These are phyloP conservation scores for Trinorchestia longiramus DNA, from an alignment of 1,140 invertebrate genomes.

Conservation along the genomic window DNA sequence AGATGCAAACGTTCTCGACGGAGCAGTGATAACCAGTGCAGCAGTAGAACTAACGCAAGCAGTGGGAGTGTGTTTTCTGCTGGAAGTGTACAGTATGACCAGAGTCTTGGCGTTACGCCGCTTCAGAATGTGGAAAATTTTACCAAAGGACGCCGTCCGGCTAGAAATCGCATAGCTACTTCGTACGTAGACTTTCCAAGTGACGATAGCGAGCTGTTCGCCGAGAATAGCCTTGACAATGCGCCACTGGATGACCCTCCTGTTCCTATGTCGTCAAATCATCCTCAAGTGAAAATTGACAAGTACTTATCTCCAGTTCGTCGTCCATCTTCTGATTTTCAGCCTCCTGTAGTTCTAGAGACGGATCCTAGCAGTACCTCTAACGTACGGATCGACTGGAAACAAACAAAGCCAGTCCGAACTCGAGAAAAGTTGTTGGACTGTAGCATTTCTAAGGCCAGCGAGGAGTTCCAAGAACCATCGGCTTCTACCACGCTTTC, in stretches of 20 bases:
- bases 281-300: not conserved
- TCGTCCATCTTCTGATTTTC: not conserved
- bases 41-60: not conserved
- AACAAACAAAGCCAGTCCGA: conserved; percentile 25
- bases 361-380: not conserved
- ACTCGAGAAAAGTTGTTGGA: conserved; percentile 24
- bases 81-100: not conserved
- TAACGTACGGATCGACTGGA: not conserved
- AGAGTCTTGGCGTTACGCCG: conserved; percentile 7
- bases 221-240: not conserved
- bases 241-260: not conserved
- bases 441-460: not conserved
- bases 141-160: not conserved
- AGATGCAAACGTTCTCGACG: not conserved
- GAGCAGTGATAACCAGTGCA: not conserved
- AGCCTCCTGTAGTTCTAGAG: not conserved
- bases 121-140: not conserved
- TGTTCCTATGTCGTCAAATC: not conserved
- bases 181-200: conserved; percentile 16
- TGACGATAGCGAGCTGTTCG: not conserved
- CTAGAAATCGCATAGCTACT: not conserved
- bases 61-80: conserved; percentile 10
- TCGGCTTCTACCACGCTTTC: no score
- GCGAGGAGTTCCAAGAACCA: conserved; percentile 3
- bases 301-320: not conserved